phyloP scores from a whole-genome alignment of 2,113 vertebrate genomes.

The Myotis yumanensis region DNA sequence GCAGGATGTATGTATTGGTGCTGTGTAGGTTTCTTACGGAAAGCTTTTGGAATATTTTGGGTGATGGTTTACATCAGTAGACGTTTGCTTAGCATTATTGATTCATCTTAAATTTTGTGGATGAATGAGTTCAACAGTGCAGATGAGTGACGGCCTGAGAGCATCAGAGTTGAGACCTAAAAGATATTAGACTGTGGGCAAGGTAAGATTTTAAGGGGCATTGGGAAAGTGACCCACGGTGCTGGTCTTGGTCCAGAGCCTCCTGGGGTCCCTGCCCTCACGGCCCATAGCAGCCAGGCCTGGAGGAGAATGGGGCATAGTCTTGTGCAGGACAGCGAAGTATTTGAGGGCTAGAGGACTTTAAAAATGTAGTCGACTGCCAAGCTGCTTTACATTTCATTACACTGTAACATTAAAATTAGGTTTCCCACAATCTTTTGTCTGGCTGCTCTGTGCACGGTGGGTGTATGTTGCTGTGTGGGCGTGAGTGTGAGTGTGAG shows the following conservation, averaged over 20 bases:
- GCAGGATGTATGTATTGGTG: background rate
- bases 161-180: background rate
- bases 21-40: background rate
- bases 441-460: background rate
- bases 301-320: background rate
- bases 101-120: constrained; percentile 30
- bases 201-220: background rate
- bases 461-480: fast-evolving
- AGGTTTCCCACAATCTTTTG: background rate
- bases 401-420: background rate
- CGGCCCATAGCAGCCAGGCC: too few relatives aligned
- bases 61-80: background rate
- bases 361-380: background rate
- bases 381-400: background rate
- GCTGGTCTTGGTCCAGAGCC: background rate
- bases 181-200: background rate
- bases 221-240: too few relatives aligned
- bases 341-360: background rate
- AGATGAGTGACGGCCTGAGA: background rate
- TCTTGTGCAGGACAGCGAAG: background rate
- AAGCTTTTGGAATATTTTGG: background rate
- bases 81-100: background rate
- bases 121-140: background rate
- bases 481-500: background rate
- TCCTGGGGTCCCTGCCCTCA: background rate